Percentiles rank a stretch among this genome's conserved stretches.
phyloP scores from a whole-genome alignment of 2,797 vertebrate species.

The Pteronotus mesoamericanus region DNA sequence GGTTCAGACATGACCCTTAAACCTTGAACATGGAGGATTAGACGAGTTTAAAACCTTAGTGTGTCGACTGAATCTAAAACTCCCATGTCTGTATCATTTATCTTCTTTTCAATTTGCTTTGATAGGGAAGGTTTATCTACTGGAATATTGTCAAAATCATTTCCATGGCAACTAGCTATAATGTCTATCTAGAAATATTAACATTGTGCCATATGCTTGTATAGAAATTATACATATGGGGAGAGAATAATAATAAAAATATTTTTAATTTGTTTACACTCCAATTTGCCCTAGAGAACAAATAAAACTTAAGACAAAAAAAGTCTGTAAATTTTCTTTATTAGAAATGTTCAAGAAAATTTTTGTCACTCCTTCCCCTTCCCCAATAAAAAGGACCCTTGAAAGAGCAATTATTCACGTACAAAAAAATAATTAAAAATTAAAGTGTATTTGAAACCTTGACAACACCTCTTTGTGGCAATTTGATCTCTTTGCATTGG shows the following conservation, averaged over 20 bases:
- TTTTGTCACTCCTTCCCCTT: background rate
- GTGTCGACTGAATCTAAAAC: background rate
- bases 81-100: background rate
- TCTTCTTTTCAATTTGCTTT: background rate
- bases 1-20: background rate
- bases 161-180: background rate
- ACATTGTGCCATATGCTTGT: background rate
- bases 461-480: background rate
- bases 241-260: background rate
- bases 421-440: slow-evolving; percentile 26
- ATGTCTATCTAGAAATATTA: background rate
- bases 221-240: background rate
- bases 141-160: background rate
- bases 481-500: slow-evolving; percentile 40
- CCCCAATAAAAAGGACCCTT: background rate
- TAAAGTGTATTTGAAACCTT: background rate
- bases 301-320: slow-evolving; percentile 39
- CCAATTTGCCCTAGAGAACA: background rate
- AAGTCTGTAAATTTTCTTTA: background rate
- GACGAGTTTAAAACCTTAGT: background rate
- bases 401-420: background rate
- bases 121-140: background rate
- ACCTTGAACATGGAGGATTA: background rate
- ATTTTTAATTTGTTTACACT: background rate
- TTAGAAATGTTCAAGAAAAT: background rate